Percentiles rank a stretch among this genome's conserved stretches.
These are phyloP conservation scores for Hyles lineata DNA, from an alignment of 2,888 invertebrate genomes.

Conservation along the genomic window DNA sequence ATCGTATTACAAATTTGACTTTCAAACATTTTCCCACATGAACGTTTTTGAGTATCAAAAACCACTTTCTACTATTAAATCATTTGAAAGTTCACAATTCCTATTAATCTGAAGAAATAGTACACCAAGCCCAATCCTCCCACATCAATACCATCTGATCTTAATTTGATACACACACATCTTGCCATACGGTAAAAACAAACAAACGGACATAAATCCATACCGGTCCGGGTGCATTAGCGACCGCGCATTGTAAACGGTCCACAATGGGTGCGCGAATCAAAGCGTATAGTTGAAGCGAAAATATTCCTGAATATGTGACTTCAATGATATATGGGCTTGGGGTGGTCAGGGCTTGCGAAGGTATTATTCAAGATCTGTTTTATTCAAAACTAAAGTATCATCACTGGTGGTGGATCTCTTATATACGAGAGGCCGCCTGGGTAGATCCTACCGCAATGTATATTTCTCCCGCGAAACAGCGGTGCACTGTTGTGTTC, in stretches of 20 bases:
- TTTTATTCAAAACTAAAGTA: too few species aligned
- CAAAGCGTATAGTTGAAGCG: slow-evolving; percentile 74
- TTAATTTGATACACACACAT: not conserved
- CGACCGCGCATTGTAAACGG: slow-evolving; percentile 61
- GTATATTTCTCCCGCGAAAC: too few species aligned
- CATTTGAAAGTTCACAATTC: too few species aligned
- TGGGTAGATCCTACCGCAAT: too few species aligned
- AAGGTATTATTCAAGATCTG: not conserved
- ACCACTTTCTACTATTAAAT: too few species aligned
- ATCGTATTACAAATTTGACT: too few species aligned
- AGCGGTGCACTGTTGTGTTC: too few species aligned
- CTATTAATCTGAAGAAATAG: too few species aligned
- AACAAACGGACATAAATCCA: slow-evolving; percentile 30
- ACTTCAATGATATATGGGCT: slow-evolving; percentile 26
- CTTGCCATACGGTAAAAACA: slow-evolving; percentile 26
- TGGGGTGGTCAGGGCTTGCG: slow-evolving; percentile 27
- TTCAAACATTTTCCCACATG: too few species aligned
- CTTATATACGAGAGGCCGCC: too few species aligned
- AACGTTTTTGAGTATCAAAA: too few species aligned
- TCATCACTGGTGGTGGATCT: too few species aligned
- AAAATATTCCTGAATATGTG: slow-evolving; percentile 51
- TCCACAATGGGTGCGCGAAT: slow-evolving; percentile 74
- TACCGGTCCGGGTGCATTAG: slow-evolving; percentile 53
- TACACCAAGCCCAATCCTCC: not conserved
- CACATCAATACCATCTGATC: not conserved